Percentiles rank a stretch among this genome's conserved stretches.
Evolutionary conservation across 1,140 invertebrate genomes (phyloP).

Genomic region (Trichomalopsis sarcophagae): DNA sequence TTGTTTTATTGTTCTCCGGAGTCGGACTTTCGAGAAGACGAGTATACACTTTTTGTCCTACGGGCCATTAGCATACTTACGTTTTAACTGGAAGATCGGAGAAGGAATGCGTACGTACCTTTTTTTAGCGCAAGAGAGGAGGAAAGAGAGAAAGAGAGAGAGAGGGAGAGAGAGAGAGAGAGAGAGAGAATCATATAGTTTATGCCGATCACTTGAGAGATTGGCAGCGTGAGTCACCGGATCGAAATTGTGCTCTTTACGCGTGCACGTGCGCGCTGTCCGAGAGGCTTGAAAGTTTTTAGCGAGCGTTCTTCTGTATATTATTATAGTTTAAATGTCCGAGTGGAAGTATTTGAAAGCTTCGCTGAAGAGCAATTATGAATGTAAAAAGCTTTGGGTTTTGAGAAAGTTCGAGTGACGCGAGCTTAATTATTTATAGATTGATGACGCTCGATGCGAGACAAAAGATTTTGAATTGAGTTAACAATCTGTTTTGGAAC

Average conservation of each 20-base stretch:
- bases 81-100: too few species aligned
- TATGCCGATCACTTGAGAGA: background rate
- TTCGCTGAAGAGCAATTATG: too few species aligned
- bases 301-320: too few species aligned
- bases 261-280: background rate
- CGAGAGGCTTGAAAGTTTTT: too few species aligned
- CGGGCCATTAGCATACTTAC: background rate
- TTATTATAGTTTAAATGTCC: too few species aligned
- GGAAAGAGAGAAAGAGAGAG: background rate
- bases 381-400: too few species aligned
- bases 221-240: conserved; percentile 10
- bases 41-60: background rate
- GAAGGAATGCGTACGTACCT: background rate
- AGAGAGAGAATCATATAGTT: conserved; percentile 8
- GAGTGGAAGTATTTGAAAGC: too few species aligned
- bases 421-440: too few species aligned
- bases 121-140: background rate
- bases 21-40: background rate
- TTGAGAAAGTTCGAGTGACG: too few species aligned
- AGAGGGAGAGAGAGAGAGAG: background rate
- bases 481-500: too few species aligned
- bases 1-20: background rate
- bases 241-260: background rate
- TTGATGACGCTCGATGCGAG: too few species aligned
- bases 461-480: too few species aligned